Base-by-base conservation (phyloP, 1,140 invertebrate species). In the Hyphantria cunea region DNA sequence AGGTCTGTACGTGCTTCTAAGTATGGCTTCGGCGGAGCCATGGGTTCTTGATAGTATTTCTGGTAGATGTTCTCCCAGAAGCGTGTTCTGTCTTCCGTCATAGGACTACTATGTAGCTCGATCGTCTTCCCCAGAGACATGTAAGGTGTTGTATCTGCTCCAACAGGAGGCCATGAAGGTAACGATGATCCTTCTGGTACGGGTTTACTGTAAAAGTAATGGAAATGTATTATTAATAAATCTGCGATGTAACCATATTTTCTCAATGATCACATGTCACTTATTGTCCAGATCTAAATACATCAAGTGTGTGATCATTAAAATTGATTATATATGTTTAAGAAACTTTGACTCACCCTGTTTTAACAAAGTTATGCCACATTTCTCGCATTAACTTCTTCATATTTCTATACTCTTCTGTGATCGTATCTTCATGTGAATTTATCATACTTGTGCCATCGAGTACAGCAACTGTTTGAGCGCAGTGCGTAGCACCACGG, bases 151-250 rank as follows among this genome's bases (percentile, higher is more conserved):
- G 66, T 55, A 41, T 68, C 15, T 0, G 17, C 41, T 6, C 60
- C 60, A 0, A 68, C 70, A 11, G 76, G 53, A 3, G 53, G 56
- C 82, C 82, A 84, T 3, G 51, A 9, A 6, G 70, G 64, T 13
- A 75, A 33, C 0, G 51, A 11, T 8, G 75, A 76, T 0, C 45
- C 65, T 6, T 74, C 66, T 3, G 62, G 48, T 9, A 72, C 54
- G 0, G 79, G 82, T 32, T 75, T 68, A 12, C 82, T 83, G 70
- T 25, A 77, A n/a, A n/a, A n/a, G n/a, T n/a, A n/a, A n/a, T n/a
- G n/a, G n/a, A 82, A 11, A 12, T 44, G 7, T 53, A 58, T 64
- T n/a, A n/a, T n/a, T n/a, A n/a, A n/a, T n/a, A n/a, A n/a, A n/a
- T n/a, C n/a, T n/a, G n/a, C n/a, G n/a, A n/a, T n/a, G n/a, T n/a